phyloP scores from a whole-genome alignment of 2,113 vertebrate genomes.

The Varanus komodoensis region DNA sequence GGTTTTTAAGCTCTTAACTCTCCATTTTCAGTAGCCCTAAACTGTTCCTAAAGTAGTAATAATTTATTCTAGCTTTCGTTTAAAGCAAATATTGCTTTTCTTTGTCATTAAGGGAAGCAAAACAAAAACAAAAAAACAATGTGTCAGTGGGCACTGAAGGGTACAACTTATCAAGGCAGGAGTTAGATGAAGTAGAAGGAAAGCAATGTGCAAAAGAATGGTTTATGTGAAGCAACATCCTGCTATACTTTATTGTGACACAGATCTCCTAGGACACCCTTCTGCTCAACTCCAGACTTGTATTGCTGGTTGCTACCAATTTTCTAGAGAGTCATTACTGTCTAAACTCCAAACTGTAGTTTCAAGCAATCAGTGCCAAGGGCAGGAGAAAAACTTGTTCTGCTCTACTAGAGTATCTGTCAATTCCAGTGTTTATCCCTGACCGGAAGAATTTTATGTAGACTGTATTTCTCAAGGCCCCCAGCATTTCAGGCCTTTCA shows the following conservation, averaged over 20 bases:
- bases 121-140: no score
- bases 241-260: neutral
- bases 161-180: neutral
- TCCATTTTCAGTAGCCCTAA: neutral
- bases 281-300: neutral
- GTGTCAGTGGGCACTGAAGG: neutral
- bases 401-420: slow-evolving; percentile 7
- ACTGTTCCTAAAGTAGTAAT: neutral
- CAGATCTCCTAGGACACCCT: neutral
- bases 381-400: slow-evolving; percentile 8
- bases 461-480: neutral
- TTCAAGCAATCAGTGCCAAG: slow-evolving; percentile 23
- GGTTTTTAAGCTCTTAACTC: no score
- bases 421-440: slow-evolving; percentile 9
- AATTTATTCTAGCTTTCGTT: neutral
- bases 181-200: neutral
- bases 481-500: neutral
- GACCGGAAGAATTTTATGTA: slow-evolving; percentile 8
- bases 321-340: slow-evolving; percentile 22
- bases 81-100: neutral
- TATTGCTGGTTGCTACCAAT: slow-evolving; percentile 13
- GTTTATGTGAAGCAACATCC: neutral
- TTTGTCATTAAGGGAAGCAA: neutral
- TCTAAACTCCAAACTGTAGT: slow-evolving; percentile 3
- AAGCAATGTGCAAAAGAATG: neutral